Conservation (phyloP, 2,888 invertebrate species). For the Baccha elongata region DNA sequence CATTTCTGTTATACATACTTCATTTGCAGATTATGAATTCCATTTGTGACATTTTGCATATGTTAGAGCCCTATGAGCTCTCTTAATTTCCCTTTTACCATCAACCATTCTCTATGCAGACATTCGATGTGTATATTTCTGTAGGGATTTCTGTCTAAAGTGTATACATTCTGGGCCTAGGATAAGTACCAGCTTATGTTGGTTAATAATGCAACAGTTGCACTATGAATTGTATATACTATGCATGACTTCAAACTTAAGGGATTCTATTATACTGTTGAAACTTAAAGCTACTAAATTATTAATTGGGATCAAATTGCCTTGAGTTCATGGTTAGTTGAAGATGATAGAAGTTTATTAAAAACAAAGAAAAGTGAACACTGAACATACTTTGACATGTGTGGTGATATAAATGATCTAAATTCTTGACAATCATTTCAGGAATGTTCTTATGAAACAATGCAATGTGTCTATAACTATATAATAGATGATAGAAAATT, state of each 20-base stretch:
- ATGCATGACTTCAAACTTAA: background rate
- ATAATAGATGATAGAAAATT: too few species aligned
- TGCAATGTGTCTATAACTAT: too few species aligned
- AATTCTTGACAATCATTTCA: too few species aligned
- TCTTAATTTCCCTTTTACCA: slow-evolving; percentile 41
- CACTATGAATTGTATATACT: background rate
- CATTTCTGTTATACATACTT: slow-evolving; percentile 26
- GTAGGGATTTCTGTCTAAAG: background rate
- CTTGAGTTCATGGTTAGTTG: background rate
- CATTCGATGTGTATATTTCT: too few species aligned
- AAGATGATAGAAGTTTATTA: slow-evolving; percentile 15
- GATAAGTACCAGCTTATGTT: slow-evolving; percentile 24
- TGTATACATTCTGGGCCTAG: background rate
- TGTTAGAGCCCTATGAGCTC: slow-evolving; percentile 22
- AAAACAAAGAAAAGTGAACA: background rate
- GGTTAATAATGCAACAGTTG: slow-evolving; percentile 59
- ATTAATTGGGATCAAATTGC: slow-evolving; percentile 14
- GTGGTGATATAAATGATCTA: too few species aligned
- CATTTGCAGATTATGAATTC: slow-evolving; percentile 64
- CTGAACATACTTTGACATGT: too few species aligned
- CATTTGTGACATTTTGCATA: slow-evolving; percentile 55
- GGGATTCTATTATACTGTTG: background rate
- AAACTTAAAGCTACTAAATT: slow-evolving; percentile 5
- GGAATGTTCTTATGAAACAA: too few species aligned
- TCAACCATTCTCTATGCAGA: background rate